Evolutionary conservation across 2,888 invertebrate species (phyloP).

Genomic region (Cheilosia variabilis): DNA sequence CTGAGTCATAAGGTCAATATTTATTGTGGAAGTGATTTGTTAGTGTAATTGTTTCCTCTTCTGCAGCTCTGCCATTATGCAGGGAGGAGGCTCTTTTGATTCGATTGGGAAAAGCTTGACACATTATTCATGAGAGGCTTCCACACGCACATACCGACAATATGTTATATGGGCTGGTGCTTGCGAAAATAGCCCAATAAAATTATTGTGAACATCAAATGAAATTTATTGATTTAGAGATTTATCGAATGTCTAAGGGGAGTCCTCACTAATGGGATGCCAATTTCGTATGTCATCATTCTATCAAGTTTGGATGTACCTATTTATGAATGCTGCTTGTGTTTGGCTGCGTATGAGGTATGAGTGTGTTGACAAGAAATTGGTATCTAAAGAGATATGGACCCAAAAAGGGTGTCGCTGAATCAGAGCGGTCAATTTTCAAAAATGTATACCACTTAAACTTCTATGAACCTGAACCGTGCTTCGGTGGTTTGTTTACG

Average conservation of each 20-base stretch:
- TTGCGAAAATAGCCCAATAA: conserved; percentile 49
- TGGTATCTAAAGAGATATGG: too few species aligned
- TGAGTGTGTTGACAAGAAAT: too few species aligned
- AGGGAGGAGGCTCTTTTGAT: conserved; percentile 33
- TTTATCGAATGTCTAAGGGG: conserved; percentile 41
- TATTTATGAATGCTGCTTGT: conserved; percentile 4
- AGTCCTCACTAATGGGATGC: conserved; percentile 33
- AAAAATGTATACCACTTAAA: neutral
- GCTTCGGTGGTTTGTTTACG: too few species aligned
- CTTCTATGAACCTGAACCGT: too few species aligned
- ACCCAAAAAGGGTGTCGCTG: too few species aligned
- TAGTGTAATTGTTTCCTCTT: conserved; percentile 68
- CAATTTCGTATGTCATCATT: conserved; percentile 46
- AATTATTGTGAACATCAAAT: conserved; percentile 64
- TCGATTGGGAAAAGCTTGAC: conserved; percentile 61
- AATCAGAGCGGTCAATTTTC: neutral
- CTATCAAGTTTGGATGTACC: neutral
- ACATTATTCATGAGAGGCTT: conserved; percentile 56
- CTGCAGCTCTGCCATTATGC: conserved; percentile 42
- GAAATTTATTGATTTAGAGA: conserved; percentile 59
- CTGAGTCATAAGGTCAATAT: conserved; percentile 70
- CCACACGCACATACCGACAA: conserved; percentile 12
- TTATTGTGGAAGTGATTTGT: conserved; percentile 71
- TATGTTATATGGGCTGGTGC: conserved; percentile 25
- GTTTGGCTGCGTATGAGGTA: neutral